phyloP scores from a whole-genome alignment of 2,797 vertebrate species.

The Numenius phaeopus region DNA sequence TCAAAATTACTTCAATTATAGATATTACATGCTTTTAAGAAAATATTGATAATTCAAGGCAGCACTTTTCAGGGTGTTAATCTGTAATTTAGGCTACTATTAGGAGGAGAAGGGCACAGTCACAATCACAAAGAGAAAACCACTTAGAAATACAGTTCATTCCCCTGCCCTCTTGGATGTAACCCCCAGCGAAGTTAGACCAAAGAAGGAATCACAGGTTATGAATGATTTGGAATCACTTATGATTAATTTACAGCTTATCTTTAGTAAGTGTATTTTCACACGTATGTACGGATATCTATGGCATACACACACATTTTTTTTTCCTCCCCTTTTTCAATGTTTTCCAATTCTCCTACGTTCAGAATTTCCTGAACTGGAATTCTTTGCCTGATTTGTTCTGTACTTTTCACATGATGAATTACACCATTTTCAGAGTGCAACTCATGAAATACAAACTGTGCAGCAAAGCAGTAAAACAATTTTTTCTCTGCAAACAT shows the following conservation, averaged over 20 bases:
- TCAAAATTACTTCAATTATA: neutral
- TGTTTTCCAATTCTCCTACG: neutral
- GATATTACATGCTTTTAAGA: neutral
- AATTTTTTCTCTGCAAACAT: slow-evolving; percentile 37
- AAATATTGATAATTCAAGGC: neutral
- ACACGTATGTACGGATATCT: neutral
- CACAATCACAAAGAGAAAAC: neutral
- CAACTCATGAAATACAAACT: neutral
- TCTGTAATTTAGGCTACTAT: neutral
- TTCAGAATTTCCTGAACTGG: neutral
- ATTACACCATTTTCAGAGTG: neutral
- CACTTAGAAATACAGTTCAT: neutral
- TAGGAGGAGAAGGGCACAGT: neutral
- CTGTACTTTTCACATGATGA: neutral
- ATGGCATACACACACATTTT: fast-evolving
- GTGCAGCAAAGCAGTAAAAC: neutral
- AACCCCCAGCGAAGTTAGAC: neutral
- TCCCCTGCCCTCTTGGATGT: neutral
- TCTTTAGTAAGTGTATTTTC: neutral
- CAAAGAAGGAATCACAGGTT: neutral
- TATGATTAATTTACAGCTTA: neutral
- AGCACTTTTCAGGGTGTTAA: neutral
- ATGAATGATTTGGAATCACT: neutral
- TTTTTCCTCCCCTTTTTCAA: neutral
- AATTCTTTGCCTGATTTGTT: neutral